Base-by-base conservation (phyloP, 2,113 vertebrate species). In the Prinia subflava region DNA sequence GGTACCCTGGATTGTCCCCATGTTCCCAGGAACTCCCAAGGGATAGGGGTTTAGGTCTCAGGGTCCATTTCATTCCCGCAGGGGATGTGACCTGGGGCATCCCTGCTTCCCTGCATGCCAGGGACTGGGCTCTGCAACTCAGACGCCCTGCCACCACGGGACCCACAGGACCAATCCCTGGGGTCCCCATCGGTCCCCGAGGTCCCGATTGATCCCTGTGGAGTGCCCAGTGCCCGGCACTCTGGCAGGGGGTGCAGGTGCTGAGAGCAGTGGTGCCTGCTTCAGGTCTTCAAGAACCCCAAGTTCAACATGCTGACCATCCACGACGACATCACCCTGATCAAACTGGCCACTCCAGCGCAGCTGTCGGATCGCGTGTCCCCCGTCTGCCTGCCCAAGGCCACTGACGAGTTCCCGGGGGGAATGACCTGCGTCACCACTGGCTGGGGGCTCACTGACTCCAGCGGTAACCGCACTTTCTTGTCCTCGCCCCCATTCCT, bases 221-320 rank as follows among this genome's bases (percentile, higher is more conserved):
- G 21, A 16, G 13, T 7, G 47, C 11, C 49, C 8, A 0, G 18
- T 16, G 41, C 42, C 55, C 2, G 0, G 31, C 5, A 2, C 46
- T 41, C 30, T 4, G 27, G 62, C 25, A 3, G 5, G 31, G 14
- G 11, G 1, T 18, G 42, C 13, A 4, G 85, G 27, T 8, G 2
- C 53, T 55, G 42, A 60, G 60, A 79, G 55, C 10, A 14, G 27
- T 30, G 87, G 46, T 22, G 17, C n/a, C 41, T 35, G 74, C 70
- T 65, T 9, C 71, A 98, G 97, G 96, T 97, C 65, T 96, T 97
- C 95, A 94, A 83, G 69, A 97, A 98, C 77, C 97, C 97, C 39
- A 74, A 65, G 6, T 98, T 95, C 95, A 91, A 95, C 95, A 10
- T 85, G 30, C 67, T 69, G 52, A 90, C 95, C 20, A 57, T 95